A percentile compares a stretch with the other conserved stretches of the same genome.
Evolutionary conservation across 1,140 invertebrate species (phyloP).

Genomic region (Riptortus pedestris): DNA sequence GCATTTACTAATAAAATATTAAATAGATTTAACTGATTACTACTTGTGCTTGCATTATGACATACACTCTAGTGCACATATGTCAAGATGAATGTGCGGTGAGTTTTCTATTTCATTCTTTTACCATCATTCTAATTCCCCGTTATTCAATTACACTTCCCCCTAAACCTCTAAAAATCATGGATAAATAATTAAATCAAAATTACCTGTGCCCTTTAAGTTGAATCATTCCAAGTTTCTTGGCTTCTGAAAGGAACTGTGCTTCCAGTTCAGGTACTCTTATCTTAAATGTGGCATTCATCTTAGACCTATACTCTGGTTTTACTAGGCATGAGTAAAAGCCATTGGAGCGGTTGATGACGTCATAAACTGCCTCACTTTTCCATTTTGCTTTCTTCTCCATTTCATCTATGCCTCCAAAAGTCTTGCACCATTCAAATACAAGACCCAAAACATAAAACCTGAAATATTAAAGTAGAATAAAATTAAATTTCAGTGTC

Average conservation of each 20-base stretch:
- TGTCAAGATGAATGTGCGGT: too few relatives aligned
- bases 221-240: slow-evolving; percentile 65
- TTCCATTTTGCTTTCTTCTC: slow-evolving; percentile 57
- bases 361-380: slow-evolving; percentile 66
- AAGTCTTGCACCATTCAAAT: slow-evolving; percentile 79
- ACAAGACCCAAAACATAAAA: slow-evolving; percentile 86
- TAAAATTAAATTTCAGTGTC: background rate
- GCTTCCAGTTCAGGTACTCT: slow-evolving; percentile 67
- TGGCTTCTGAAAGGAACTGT: slow-evolving; percentile 75
- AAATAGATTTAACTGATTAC: too few relatives aligned
- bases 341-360: slow-evolving; percentile 74
- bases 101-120: too few relatives aligned
- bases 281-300: slow-evolving; percentile 90
- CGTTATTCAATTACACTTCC: too few relatives aligned
- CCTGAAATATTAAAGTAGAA: too few relatives aligned
- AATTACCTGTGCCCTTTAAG: slow-evolving; percentile 88
- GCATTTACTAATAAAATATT: too few relatives aligned
- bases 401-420: slow-evolving; percentile 81
- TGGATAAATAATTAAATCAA: too few relatives aligned
- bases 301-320: slow-evolving; percentile 55
- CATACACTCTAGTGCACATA: too few relatives aligned
- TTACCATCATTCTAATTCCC: too few relatives aligned
- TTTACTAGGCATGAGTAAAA: slow-evolving; percentile 77
- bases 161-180: too few relatives aligned
- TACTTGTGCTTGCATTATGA: too few relatives aligned